These are phyloP conservation scores for Latrodectus hesperus DNA, from an alignment of 2,888 invertebrate species.

Conservation along the genomic window DNA sequence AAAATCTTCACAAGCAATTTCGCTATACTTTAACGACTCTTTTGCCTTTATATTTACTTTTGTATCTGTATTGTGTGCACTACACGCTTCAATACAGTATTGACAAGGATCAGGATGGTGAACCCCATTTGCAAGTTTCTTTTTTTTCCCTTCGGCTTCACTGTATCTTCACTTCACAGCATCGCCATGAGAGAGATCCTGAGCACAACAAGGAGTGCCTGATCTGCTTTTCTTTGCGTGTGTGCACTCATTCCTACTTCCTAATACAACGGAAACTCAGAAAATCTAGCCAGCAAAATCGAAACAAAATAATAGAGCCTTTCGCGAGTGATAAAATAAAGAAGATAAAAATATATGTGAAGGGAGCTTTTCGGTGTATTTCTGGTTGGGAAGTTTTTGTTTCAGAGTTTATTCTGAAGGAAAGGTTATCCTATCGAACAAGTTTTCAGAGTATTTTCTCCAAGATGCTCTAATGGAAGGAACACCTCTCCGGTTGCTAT, in stretches of 20 bases:
- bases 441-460: conserved; percentile 39
- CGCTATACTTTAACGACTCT: too few relatives aligned
- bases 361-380: neutral
- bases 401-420: conserved; percentile 62
- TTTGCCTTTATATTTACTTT: too few relatives aligned
- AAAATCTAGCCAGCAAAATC: neutral
- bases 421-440: conserved; percentile 55
- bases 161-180: too few relatives aligned
- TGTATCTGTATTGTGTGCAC: too few relatives aligned
- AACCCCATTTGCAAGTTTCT: too few relatives aligned
- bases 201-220: too few relatives aligned
- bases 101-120: too few relatives aligned
- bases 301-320: conserved; percentile 26
- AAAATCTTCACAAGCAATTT: too few relatives aligned
- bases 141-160: too few relatives aligned
- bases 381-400: conserved; percentile 63
- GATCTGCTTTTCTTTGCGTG: too few relatives aligned
- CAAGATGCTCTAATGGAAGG: conserved; percentile 65
- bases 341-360: neutral
- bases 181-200: too few relatives aligned
- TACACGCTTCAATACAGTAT: too few relatives aligned
- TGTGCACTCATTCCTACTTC: neutral
- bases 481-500: conserved; percentile 62
- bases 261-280: neutral
- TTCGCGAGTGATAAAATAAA: neutral